Base-by-base conservation (phyloP, 2,888 invertebrate species). In the Tiliacea citrago region DNA sequence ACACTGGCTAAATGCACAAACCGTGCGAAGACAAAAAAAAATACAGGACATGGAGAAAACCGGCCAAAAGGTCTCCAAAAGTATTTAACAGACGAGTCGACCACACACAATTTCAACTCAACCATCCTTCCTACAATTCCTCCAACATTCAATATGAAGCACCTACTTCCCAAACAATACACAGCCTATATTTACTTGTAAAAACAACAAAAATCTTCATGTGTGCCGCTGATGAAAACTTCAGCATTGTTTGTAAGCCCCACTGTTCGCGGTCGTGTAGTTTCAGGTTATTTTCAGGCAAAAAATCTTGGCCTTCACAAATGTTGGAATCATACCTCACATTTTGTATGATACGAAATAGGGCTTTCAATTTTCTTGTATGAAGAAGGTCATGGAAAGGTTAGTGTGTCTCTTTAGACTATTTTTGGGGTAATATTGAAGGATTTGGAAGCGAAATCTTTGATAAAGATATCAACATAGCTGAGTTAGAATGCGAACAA, bases 201-300 rank as follows among this genome's bases (percentile, higher is more conserved):
- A 83, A 81, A 76, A 68, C 51, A 81, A 82, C 61, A 68, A 73
- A 67, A 81, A 72, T 74, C 66, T 71, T 60, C 73, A 60, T 53
- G 49, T 75, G 61, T 66, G 60, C 67, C 70, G 29, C 71, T 86
- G 80, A 86, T 86, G 87, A 86, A 71, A 82, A 82, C 58, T 63
- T 62, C 63, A 65, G 67, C 74, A 84, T 86, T 85, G 86, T 86
- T 80, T 62, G 70, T 39, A 53, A 71, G 67, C 69, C 68, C n/a
- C 51, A 35, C 47, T 51, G 73, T 76, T 77, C 68, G 72, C 77
- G 79, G 81, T 76, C 66, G 71, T 24, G 49, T 75, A 65, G 63
- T 70, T 85, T 77, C 35, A 69, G 67, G 73, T 77, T 77, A 80
- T 73, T 79, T 74, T 67, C 63, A 61, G 65, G 63, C 74, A 70